Evolutionary conservation across 2,797 vertebrate genomes (phyloP).

Genomic region (Takifugu ocellatus): DNA sequence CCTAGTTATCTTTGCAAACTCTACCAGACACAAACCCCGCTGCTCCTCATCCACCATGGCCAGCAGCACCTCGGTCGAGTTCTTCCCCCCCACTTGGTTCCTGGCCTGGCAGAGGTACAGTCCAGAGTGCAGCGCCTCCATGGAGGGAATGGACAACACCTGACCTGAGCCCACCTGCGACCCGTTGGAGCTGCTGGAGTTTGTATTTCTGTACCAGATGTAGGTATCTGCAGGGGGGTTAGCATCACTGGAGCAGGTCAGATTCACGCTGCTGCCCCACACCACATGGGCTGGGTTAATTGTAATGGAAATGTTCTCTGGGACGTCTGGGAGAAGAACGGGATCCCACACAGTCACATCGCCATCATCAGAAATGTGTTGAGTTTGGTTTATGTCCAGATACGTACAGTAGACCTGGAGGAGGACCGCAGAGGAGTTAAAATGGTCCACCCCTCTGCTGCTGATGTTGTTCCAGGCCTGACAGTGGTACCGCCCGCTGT

Average conservation of each 20-base stretch:
- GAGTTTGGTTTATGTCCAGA: not conserved
- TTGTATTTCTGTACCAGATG: slow-evolving; percentile 46
- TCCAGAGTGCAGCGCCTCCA: slow-evolving; percentile 33
- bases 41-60: not conserved
- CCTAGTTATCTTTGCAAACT: not conserved
- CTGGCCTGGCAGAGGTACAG: slow-evolving; percentile 48
- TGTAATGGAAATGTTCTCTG: slow-evolving; percentile 42
- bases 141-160: slow-evolving; percentile 31
- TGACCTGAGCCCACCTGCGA: slow-evolving; percentile 42
- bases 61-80: slow-evolving; percentile 40
- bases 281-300: slow-evolving; percentile 6
- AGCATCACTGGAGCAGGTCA: slow-evolving; percentile 54
- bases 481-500: slow-evolving; percentile 60
- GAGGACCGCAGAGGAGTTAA: slow-evolving; percentile 32
- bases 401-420: slow-evolving; percentile 55
- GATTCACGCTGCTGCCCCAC: slow-evolving; percentile 34
- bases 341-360: not conserved
- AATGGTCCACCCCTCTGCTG: slow-evolving; percentile 2
- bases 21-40: slow-evolving; percentile 24
- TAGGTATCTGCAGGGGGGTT: slow-evolving; percentile 52
- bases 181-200: slow-evolving; percentile 9
- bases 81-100: slow-evolving; percentile 36
- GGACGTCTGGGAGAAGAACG: slow-evolving; percentile 34
- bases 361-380: not conserved
- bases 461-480: slow-evolving; percentile 47